Evolutionary conservation across 2,797 vertebrate species (phyloP).

Genomic region (Cryptoblepharus egeriae): DNA sequence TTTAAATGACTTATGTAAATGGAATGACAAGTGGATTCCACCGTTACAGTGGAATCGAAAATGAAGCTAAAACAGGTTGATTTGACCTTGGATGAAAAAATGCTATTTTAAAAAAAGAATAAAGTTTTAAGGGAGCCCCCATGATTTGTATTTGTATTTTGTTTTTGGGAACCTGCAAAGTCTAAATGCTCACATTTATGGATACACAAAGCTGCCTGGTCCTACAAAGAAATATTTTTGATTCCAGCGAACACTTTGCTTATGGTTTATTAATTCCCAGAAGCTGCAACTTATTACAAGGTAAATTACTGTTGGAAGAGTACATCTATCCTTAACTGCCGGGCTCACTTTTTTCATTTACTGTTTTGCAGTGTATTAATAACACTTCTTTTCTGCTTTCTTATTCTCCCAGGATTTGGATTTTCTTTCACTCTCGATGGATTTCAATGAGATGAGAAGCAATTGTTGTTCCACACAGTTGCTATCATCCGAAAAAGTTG

Average conservation of each 20-base stretch:
- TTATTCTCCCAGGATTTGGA: background rate
- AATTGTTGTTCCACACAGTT: background rate
- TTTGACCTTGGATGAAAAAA: background rate
- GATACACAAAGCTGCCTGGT: conserved; percentile 11
- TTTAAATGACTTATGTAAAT: conserved; percentile 45
- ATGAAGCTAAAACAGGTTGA: conserved; percentile 33
- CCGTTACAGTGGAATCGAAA: conserved; percentile 41
- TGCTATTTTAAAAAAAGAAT: background rate
- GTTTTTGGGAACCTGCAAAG: conserved; percentile 23
- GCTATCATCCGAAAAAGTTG: background rate
- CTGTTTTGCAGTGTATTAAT: conserved; percentile 5
- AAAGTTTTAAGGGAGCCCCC: conserved; percentile 22
- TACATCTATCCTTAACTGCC: conserved; percentile 20
- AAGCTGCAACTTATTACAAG: conserved; percentile 17
- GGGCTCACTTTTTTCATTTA: conserved; percentile 31
- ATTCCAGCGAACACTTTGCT: conserved; percentile 12
- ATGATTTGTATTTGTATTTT: conserved; percentile 12
- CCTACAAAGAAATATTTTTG: conserved; percentile 30
- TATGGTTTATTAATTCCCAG: conserved; percentile 38
- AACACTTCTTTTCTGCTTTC: background rate
- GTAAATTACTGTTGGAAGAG: conserved; percentile 32
- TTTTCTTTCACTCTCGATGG: background rate
- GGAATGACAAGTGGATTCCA: conserved; percentile 36
- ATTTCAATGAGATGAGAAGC: background rate
- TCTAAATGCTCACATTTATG: conserved; percentile 33